These are phyloP conservation scores for Oligia fasciuncula DNA, from an alignment of 2,888 invertebrate genomes.

Conservation along the genomic window DNA sequence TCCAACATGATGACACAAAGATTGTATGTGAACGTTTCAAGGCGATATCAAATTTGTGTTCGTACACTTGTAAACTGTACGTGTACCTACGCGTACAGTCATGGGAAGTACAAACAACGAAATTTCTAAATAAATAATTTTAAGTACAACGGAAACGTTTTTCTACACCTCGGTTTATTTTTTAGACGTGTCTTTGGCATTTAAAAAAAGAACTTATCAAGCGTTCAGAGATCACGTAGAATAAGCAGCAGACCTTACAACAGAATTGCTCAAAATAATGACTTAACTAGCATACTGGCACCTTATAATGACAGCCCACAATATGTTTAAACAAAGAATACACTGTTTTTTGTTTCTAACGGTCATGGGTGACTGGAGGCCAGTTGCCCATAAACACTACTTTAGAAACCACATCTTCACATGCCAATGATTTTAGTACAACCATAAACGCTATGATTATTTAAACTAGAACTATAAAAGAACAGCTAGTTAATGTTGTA, in stretches of 20 bases:
- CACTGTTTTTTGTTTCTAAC: constrained; percentile 47
- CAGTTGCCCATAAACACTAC: constrained; percentile 66
- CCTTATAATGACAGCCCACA: constrained; percentile 68
- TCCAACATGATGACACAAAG: background rate
- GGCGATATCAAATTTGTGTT: constrained; percentile 17
- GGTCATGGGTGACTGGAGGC: constrained; percentile 72
- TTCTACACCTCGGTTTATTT: constrained; percentile 17
- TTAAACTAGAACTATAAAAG: constrained; percentile 66
- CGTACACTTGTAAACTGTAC: constrained; percentile 1
- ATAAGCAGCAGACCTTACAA: constrained; percentile 36
- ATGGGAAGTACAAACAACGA: constrained; percentile 34
- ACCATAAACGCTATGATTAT: constrained; percentile 64
- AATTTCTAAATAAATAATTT: constrained; percentile 37
- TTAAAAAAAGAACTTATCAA: constrained; percentile 37
- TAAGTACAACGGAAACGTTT: constrained; percentile 42
- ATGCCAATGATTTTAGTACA: constrained; percentile 71
- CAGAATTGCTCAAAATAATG: constrained; percentile 67
- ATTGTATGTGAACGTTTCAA: constrained; percentile 7
- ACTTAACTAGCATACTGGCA: constrained; percentile 71
- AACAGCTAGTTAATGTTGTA: constrained; percentile 57
- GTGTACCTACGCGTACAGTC: background rate
- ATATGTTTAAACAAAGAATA: constrained; percentile 68
- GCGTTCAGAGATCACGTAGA: constrained; percentile 37
- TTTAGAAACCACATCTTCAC: constrained; percentile 68
- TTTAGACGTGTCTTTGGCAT: constrained; percentile 40